Evolutionary conservation across 2,797 vertebrate genomes (phyloP).

Genomic region (Hybognathus amarus): DNA sequence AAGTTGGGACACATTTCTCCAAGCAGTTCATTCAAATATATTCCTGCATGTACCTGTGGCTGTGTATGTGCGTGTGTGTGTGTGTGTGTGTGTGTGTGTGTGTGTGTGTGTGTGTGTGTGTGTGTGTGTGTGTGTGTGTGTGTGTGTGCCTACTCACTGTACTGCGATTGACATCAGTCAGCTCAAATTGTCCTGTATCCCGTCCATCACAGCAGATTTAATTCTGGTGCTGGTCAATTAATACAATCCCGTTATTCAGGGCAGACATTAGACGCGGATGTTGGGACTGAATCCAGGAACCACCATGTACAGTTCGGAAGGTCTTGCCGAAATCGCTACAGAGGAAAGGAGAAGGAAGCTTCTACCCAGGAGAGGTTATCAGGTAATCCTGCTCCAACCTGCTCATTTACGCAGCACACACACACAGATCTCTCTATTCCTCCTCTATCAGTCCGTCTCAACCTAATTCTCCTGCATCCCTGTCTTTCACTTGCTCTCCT

Average conservation of each 20-base stretch:
- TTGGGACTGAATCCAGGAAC: too few relatives aligned
- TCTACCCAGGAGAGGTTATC: conserved; percentile 85
- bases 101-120: too few relatives aligned
- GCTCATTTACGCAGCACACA: conserved; percentile 72
- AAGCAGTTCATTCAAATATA: background rate
- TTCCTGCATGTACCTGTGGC: conserved; percentile 1
- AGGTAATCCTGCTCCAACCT: conserved; percentile 73
- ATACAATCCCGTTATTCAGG: conserved; percentile 82
- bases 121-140: conserved; percentile 52
- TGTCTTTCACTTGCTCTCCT: conserved; percentile 24
- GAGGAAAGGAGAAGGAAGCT: conserved; percentile 75
- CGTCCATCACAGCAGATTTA: conserved; percentile 80
- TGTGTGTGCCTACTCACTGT: conserved; percentile 64
- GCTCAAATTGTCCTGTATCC: conserved; percentile 72
- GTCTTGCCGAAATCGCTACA: conserved; percentile 78
- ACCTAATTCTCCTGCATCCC: background rate
- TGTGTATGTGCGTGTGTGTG: too few relatives aligned
- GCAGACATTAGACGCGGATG: conserved; percentile 74
- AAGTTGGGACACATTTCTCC: background rate
- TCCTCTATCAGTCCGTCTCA: conserved; percentile 10
- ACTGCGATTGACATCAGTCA: conserved; percentile 71
- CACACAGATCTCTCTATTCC: conserved; percentile 48
- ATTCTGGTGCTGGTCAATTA: conserved; percentile 83
- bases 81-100: conserved; percentile 57
- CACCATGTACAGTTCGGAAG: too few relatives aligned